phyloP scores from a whole-genome alignment of 2,113 vertebrate species.

The Lophochroa leadbeateri region DNA sequence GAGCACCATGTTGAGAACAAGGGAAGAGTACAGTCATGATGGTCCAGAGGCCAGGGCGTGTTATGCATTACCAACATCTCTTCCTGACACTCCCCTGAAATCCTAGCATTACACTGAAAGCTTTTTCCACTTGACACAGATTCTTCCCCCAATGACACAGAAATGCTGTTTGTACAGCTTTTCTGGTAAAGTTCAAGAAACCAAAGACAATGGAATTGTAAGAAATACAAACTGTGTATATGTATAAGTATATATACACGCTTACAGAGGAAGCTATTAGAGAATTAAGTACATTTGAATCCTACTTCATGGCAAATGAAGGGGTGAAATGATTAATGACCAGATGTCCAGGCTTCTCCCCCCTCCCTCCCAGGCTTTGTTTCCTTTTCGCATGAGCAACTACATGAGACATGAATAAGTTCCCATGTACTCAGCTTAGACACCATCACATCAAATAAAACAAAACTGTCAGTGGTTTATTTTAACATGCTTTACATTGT shows the following conservation, averaged over 20 bases:
- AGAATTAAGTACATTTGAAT: neutral
- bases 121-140: neutral
- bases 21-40: neutral
- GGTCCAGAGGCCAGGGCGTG: neutral
- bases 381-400: neutral
- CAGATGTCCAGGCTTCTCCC: neutral
- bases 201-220: neutral
- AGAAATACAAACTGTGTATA: neutral
- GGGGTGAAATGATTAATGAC: neutral
- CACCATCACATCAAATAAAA: neutral
- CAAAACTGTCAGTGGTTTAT: neutral
- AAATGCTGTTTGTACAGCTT: neutral
- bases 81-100: neutral
- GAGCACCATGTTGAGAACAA: neutral
- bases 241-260: neutral
- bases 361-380: neutral
- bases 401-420: neutral
- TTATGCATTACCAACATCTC: neutral
- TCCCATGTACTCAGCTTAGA: neutral
- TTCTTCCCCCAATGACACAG: neutral
- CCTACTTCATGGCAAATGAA: neutral
- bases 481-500: neutral
- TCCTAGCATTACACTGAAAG: neutral
- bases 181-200: neutral
- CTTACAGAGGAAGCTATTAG: neutral